Conservation (phyloP, 2,113 vertebrate species). For the Sialia sialis region DNA sequence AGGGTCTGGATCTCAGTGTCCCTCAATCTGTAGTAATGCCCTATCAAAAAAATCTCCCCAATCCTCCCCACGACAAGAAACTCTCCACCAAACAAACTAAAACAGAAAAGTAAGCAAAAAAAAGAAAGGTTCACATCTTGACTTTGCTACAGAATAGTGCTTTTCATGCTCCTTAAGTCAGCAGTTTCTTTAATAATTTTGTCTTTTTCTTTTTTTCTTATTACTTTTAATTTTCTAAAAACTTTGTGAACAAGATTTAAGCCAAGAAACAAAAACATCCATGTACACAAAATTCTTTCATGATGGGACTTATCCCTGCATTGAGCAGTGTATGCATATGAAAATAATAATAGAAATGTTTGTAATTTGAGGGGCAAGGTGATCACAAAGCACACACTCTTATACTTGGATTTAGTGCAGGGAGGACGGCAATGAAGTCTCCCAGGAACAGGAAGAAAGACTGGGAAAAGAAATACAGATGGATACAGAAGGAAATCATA, state of each 20-base stretch:
- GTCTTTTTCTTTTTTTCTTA: neutral
- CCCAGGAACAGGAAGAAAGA: neutral
- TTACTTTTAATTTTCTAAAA: neutral
- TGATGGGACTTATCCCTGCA: neutral
- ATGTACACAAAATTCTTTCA: neutral
- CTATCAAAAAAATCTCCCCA: neutral
- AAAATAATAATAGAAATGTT: neutral
- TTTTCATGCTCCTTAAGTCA: neutral
- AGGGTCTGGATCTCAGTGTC: neutral
- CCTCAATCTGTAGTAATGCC: neutral
- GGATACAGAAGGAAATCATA: neutral
- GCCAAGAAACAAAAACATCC: neutral
- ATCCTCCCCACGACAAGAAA: neutral
- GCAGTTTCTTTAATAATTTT: neutral
- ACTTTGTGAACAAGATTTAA: neutral
- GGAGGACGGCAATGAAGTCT: neutral
- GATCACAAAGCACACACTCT: neutral
- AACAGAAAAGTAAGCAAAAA: neutral
- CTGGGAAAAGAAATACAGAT: conserved; percentile 12
- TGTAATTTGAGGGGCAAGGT: neutral
- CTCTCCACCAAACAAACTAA: neutral
- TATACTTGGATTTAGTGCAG: neutral
- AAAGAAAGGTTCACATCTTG: neutral
- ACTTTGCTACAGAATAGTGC: neutral
- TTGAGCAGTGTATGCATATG: neutral